Evolutionary conservation across 1,140 invertebrate genomes (phyloP).

Genomic region (Macrocentrus cingulum): DNA sequence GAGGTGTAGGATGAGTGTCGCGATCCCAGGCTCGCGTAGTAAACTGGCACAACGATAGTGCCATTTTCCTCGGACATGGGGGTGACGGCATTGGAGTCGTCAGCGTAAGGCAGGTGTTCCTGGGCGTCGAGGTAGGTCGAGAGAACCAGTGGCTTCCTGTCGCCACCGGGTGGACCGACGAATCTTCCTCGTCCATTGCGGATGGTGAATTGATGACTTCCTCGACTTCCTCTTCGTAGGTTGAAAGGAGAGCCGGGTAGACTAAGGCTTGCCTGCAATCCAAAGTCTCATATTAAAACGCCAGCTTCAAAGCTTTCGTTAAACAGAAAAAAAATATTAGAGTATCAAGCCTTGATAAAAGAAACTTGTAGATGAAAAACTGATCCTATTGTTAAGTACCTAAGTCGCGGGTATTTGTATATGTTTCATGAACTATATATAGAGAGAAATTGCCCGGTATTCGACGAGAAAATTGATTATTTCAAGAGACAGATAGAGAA

Average conservation of each 20-base stretch:
- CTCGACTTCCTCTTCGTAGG: conserved; percentile 81
- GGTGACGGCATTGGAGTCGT: conserved; percentile 96
- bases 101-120: conserved; percentile 94
- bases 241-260: conserved; percentile 96
- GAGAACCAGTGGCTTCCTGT: conserved; percentile 89
- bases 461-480: background rate
- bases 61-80: conserved; percentile 98
- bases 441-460: too few species aligned
- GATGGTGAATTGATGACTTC: conserved; percentile 89
- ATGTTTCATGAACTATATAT: too few species aligned
- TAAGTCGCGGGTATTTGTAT: too few species aligned
- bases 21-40: conserved; percentile 81
- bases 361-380: too few species aligned
- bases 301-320: too few species aligned
- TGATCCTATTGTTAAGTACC: too few species aligned
- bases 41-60: conserved; percentile 88
- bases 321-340: too few species aligned
- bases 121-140: conserved; percentile 94
- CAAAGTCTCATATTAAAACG: conserved; percentile 2
- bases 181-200: conserved; percentile 74
- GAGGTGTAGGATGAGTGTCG: conserved; percentile 93
- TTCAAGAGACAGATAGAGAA: conserved; percentile 7
- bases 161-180: conserved; percentile 70
- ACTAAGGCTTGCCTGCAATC: conserved; percentile 87
- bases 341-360: too few species aligned